Percentiles rank a stretch among this genome's conserved stretches.
These are phyloP conservation scores for Rapana venosa DNA, from an alignment of 2,888 invertebrate species.

Conservation along the genomic window DNA sequence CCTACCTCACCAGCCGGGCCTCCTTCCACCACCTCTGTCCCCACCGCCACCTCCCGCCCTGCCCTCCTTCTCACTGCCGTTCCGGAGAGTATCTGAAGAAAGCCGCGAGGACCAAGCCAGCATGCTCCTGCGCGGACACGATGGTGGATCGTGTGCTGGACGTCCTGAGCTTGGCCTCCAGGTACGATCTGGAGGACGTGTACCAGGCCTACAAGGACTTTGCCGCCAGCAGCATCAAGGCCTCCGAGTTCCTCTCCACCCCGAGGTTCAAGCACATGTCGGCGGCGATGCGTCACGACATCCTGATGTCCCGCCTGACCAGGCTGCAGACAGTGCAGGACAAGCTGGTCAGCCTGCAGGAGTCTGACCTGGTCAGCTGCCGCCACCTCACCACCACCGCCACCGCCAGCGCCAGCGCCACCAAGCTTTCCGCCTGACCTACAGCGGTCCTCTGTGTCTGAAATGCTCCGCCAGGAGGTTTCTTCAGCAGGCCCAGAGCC, in stretches of 20 bases:
- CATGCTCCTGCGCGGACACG: constrained; percentile 7
- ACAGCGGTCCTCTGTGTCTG: constrained; percentile 16
- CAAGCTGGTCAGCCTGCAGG: neutral
- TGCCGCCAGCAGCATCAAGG: neutral
- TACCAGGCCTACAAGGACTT: constrained; percentile 24
- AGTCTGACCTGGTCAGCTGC: neutral
- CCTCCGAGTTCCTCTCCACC: neutral
- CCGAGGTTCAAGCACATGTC: constrained; percentile 20
- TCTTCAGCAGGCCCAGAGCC: neutral
- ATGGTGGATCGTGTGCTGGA: constrained; percentile 24
- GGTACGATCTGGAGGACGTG: neutral
- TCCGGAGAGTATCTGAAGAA: neutral
- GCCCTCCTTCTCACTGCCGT: neutral
- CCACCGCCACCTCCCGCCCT: neutral
- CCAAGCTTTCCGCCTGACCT: neutral
- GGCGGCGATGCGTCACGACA: neutral
- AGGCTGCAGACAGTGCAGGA: neutral
- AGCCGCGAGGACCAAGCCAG: neutral
- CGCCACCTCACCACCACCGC: neutral
- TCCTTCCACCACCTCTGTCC: constrained; percentile 20
- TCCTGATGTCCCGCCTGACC: constrained; percentile 17
- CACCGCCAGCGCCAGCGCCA: no score
- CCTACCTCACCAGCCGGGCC: constrained; percentile 24
- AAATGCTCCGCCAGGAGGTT: constrained; percentile 9
- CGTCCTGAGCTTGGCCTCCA: constrained; percentile 9